These are phyloP conservation scores for Xestia rhomboidea DNA, from an alignment of 2,888 invertebrate species.

Conservation along the genomic window DNA sequence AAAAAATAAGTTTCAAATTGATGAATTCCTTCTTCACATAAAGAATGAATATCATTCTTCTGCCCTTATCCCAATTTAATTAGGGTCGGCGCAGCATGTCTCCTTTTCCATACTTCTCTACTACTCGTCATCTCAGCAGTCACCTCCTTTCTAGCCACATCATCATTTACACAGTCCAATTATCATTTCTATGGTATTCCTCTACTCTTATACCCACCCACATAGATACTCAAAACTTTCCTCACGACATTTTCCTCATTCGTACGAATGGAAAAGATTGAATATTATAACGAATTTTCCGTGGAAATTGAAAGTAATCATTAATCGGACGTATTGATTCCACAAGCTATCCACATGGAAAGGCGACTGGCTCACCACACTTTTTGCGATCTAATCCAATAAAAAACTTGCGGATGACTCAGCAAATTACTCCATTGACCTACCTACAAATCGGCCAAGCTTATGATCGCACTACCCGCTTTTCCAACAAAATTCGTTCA, in stretches of 20 bases:
- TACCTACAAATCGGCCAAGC: constrained; percentile 1
- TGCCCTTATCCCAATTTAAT: too few relatives aligned
- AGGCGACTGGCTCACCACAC: not conserved
- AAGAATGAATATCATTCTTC: not conserved
- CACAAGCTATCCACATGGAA: not conserved
- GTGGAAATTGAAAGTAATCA: not conserved
- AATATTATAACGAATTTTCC: not conserved
- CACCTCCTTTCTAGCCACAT: too few relatives aligned
- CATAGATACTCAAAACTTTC: too few relatives aligned
- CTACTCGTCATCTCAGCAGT: too few relatives aligned
- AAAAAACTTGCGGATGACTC: not conserved
- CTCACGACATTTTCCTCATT: too few relatives aligned
- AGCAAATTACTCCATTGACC: constrained; percentile 11
- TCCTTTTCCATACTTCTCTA: too few relatives aligned
- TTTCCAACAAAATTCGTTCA: constrained; percentile 23
- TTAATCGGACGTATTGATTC: not conserved
- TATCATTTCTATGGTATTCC: too few relatives aligned
- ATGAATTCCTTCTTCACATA: not conserved
- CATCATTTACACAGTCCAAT: too few relatives aligned
- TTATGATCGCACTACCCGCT: constrained; percentile 6
- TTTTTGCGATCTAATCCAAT: constrained; percentile 8
- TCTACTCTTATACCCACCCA: too few relatives aligned
- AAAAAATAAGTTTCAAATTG: not conserved
- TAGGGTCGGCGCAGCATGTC: too few relatives aligned
- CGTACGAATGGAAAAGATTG: too few relatives aligned